These are phyloP conservation scores for Erebia palarica DNA, from an alignment of 2,888 invertebrate genomes.

Conservation along the genomic window DNA sequence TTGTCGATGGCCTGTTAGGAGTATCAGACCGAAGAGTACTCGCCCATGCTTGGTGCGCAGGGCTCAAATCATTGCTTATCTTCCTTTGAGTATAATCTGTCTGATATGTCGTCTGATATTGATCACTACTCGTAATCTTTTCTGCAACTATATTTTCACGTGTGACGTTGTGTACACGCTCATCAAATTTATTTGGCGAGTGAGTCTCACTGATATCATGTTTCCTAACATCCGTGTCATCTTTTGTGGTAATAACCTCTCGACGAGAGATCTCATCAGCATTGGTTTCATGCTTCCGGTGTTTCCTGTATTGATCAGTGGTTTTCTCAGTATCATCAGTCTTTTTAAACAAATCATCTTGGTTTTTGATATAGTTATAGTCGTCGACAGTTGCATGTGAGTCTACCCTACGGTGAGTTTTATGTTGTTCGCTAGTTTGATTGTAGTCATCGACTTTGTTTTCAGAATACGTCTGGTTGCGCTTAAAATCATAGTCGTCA, in stretches of 20 bases:
- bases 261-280: constrained; percentile 46
- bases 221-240: constrained; percentile 35
- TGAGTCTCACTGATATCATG: constrained; percentile 25
- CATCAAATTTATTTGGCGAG: constrained; percentile 46
- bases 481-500: constrained; percentile 59
- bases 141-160: constrained; percentile 56
- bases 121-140: constrained; percentile 62
- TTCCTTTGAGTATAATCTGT: constrained; percentile 81
- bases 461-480: constrained; percentile 32
- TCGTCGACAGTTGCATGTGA: constrained; percentile 11
- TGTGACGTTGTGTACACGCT: constrained; percentile 50
- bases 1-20: constrained; percentile 76
- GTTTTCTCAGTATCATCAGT: constrained; percentile 3
- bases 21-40: constrained; percentile 86
- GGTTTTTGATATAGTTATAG: neutral
- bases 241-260: constrained; percentile 42
- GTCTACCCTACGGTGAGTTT: constrained; percentile 37
- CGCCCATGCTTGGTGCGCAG: constrained; percentile 90
- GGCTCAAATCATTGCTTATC: constrained; percentile 85
- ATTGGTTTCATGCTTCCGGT: constrained; percentile 45
- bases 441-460: constrained; percentile 34
- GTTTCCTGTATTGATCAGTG: constrained; percentile 5
- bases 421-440: constrained; percentile 10
- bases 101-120: constrained; percentile 84
- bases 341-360: constrained; percentile 5